These are phyloP conservation scores for Stictonetta naevosa DNA, from an alignment of 2,113 vertebrate species.

Conservation along the genomic window DNA sequence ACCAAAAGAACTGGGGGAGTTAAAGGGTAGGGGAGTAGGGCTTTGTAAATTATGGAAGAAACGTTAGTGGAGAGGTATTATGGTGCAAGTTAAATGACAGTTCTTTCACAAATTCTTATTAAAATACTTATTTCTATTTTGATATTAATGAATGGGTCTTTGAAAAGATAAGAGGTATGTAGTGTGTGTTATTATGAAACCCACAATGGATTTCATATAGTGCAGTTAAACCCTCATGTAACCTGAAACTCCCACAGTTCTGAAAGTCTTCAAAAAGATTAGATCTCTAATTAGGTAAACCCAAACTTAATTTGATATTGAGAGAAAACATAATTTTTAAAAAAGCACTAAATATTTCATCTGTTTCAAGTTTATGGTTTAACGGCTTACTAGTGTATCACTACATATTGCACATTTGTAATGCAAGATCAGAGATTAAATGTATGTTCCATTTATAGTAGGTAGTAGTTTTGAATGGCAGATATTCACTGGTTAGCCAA, in stretches of 20 bases:
- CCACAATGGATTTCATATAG: not conserved
- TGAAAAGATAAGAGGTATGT: not conserved
- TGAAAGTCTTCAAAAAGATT: not conserved
- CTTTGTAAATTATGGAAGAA: not conserved
- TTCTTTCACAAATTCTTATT: not conserved
- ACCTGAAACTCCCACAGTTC: not conserved
- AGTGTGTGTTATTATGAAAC: not conserved
- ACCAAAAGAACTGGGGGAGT: not conserved
- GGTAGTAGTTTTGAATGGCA: not conserved
- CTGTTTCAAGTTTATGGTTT: not conserved
- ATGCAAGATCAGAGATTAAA: not conserved
- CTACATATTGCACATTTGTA: not conserved
- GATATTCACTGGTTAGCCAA: not conserved
- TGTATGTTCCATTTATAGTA: not conserved
- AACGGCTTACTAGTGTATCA: not conserved
- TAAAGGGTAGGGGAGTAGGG: too few species aligned
- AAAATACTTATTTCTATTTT: not conserved
- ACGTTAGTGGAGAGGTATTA: not conserved
- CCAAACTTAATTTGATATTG: not conserved
- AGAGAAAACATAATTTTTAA: not conserved
- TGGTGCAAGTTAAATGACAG: not conserved
- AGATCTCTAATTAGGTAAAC: not conserved
- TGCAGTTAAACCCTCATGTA: not conserved
- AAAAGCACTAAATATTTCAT: not conserved
- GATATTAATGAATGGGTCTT: not conserved